Conservation (phyloP, 2,113 vertebrate genomes). For the Epinephelus cyanopodus region DNA sequence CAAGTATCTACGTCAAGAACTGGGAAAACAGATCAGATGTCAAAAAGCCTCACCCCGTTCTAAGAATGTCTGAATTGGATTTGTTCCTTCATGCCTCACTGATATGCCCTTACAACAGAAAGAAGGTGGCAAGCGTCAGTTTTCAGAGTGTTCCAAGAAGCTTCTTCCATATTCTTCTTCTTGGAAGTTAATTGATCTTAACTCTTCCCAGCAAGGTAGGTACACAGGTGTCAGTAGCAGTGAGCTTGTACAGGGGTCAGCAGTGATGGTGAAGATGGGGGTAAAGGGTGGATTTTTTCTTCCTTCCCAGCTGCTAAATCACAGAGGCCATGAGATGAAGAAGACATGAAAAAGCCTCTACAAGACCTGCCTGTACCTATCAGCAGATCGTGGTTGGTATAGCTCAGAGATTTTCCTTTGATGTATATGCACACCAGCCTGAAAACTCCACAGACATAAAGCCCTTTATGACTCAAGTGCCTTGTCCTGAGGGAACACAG, state of each 20-base stretch:
- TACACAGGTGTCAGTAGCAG: neutral
- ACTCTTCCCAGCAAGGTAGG: neutral
- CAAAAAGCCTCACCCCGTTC: constrained; percentile 12
- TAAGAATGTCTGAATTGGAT: constrained; percentile 27
- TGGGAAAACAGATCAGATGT: constrained; percentile 40
- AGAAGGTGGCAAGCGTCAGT: constrained; percentile 6
- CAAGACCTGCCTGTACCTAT: neutral
- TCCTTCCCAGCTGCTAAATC: neutral
- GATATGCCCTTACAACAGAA: constrained; percentile 10
- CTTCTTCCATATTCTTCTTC: neutral
- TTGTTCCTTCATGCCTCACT: constrained; percentile 49
- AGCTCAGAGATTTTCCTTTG: neutral
- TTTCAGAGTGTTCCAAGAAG: constrained; percentile 10
- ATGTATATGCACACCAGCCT: neutral
- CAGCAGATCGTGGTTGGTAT: neutral
- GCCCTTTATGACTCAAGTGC: neutral
- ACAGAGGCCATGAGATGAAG: too few relatives aligned
- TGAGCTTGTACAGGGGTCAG: neutral
- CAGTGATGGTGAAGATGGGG: neutral
- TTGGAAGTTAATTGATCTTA: neutral
- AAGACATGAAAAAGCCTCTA: neutral
- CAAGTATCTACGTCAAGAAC: constrained; percentile 42
- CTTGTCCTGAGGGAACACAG: neutral
- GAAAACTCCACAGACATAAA: neutral
- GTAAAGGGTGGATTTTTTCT: neutral